These are phyloP conservation scores for Lithophane socia DNA, from an alignment of 2,888 invertebrate species.

Conservation along the genomic window DNA sequence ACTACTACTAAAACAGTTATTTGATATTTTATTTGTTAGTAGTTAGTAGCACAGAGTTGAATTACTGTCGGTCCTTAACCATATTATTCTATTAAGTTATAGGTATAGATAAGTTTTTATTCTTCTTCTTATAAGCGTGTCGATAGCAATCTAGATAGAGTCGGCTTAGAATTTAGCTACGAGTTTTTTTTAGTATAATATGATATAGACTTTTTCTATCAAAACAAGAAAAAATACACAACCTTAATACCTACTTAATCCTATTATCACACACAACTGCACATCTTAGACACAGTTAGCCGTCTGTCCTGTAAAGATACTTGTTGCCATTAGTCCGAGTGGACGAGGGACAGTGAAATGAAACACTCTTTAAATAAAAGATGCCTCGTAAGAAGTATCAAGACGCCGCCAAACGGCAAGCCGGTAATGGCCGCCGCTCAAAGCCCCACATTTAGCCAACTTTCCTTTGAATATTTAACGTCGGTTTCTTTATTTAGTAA, in stretches of 20 bases:
- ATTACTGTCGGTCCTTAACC: too few species aligned
- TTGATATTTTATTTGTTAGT: too few species aligned
- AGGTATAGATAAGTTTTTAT: not conserved
- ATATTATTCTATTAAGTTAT: too few species aligned
- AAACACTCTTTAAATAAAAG: conserved; percentile 81
- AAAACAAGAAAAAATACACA: conserved; percentile 1
- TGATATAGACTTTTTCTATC: not conserved
- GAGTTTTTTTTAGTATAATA: not conserved
- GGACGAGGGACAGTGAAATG: conserved; percentile 70
- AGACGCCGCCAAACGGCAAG: conserved; percentile 68
- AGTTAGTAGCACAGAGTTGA: too few species aligned
- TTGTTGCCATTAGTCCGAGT: conserved; percentile 57
- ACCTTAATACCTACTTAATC: conserved; percentile 22
- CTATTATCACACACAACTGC: conserved; percentile 34
- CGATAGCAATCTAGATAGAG: not conserved
- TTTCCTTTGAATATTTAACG: conserved; percentile 82
- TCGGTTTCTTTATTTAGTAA: conserved; percentile 73
- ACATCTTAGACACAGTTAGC: conserved; percentile 14
- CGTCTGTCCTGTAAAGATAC: conserved; percentile 42
- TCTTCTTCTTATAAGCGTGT: not conserved
- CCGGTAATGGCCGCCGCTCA: conserved; percentile 77
- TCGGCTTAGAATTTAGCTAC: not conserved
- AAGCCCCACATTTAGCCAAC: conserved; percentile 76
- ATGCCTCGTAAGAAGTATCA: conserved; percentile 73
- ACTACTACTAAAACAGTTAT: too few species aligned